Conservation (phyloP, 1,140 invertebrate species). For the Oedothorax gibbosus region DNA sequence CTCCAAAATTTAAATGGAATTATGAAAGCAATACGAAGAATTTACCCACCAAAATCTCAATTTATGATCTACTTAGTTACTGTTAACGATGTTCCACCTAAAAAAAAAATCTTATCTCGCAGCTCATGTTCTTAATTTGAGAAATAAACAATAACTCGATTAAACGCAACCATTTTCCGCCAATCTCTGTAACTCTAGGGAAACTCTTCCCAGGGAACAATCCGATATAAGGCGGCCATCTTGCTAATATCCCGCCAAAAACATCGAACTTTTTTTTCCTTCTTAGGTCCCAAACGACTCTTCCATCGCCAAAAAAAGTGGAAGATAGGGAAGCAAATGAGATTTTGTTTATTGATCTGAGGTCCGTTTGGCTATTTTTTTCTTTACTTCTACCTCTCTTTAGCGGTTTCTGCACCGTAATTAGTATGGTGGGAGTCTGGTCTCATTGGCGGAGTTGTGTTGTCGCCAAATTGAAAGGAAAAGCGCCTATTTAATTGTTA, state of each 20-base stretch:
- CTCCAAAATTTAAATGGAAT: too few species aligned
- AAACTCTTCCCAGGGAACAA: slow-evolving; percentile 2
- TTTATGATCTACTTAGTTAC: too few species aligned
- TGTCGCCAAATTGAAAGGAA: too few species aligned
- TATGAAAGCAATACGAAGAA: too few species aligned
- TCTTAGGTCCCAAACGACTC: slow-evolving; percentile 32
- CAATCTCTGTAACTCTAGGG: slow-evolving; percentile 1
- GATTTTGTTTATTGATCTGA: slow-evolving; percentile 52
- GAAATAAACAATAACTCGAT: too few species aligned
- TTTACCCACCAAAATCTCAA: too few species aligned
- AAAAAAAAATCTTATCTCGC: too few species aligned
- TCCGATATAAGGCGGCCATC: neutral
- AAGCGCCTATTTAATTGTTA: too few species aligned
- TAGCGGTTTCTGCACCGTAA: slow-evolving; percentile 46
- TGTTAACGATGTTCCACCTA: too few species aligned
- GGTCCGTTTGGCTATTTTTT: neutral
- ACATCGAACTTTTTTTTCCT: slow-evolving; percentile 8
- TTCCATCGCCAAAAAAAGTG: neutral
- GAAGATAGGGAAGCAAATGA: slow-evolving; percentile 38
- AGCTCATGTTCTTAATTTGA: too few species aligned
- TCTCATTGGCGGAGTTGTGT: too few species aligned
- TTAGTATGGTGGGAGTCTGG: slow-evolving; percentile 24
- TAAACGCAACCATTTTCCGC: too few species aligned
- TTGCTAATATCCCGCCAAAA: slow-evolving; percentile 25
- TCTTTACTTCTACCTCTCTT: slow-evolving; percentile 14